Conservation (phyloP, 2,888 invertebrate genomes). For the Agrotis clavis region DNA sequence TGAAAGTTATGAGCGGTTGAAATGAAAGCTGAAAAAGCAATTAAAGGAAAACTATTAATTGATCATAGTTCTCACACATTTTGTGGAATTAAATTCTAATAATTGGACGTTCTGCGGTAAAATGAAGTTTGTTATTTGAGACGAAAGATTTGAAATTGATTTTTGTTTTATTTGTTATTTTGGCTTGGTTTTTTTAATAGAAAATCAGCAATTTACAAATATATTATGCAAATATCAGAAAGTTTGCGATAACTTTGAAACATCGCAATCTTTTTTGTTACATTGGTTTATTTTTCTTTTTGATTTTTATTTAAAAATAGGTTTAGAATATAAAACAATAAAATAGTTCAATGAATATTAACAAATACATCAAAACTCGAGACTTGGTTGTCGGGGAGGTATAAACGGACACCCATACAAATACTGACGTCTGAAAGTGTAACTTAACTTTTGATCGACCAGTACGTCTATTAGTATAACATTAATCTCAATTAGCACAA, state of each 20-base stretch:
- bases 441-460: background rate
- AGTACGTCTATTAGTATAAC: background rate
- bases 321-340: too few relatives aligned
- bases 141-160: background rate
- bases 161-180: background rate
- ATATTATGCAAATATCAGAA: too few relatives aligned
- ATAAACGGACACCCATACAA: background rate
- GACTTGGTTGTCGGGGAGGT: too few relatives aligned
- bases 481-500: background rate
- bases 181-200: background rate
- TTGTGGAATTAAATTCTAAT: slow-evolving; percentile 14
- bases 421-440: background rate
- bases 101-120: slow-evolving; percentile 5
- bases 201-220: background rate
- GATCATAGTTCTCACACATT: slow-evolving; percentile 5
- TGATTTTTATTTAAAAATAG: too few relatives aligned
- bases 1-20: slow-evolving; percentile 6
- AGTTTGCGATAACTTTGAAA: too few relatives aligned
- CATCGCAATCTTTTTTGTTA: too few relatives aligned
- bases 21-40: slow-evolving; percentile 9
- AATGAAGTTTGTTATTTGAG: background rate
- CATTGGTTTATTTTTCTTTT: too few relatives aligned
- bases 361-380: too few relatives aligned
- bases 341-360: too few relatives aligned
- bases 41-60: slow-evolving; percentile 34